These are phyloP conservation scores for Caiman crocodilus DNA, from an alignment of 2,797 vertebrate species.

Conservation along the genomic window DNA sequence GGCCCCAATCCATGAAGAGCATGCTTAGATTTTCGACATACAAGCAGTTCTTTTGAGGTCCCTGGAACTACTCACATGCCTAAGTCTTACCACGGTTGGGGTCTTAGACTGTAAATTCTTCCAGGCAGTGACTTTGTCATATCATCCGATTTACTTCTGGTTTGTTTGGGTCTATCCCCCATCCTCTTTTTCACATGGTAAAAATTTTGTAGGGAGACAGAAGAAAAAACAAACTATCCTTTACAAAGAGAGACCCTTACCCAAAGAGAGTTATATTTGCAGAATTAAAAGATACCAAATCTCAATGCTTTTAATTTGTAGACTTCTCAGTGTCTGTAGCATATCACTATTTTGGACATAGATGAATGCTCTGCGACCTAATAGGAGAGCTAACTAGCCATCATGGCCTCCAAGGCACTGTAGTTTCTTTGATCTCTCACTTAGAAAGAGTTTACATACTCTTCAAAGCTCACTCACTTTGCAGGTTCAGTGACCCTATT, in stretches of 20 bases:
- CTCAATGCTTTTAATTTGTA: background rate
- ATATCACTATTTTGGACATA: background rate
- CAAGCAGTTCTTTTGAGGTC: background rate
- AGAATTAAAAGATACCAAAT: background rate
- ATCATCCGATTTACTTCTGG: background rate
- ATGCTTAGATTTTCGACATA: background rate
- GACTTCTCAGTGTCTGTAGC: background rate
- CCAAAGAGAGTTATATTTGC: background rate
- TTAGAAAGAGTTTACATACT: background rate
- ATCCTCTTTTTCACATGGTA: background rate
- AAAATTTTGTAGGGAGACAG: background rate
- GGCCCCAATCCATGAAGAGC: background rate
- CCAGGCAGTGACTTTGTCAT: accelerated
- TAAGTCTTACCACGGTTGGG: background rate
- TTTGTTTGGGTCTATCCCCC: background rate
- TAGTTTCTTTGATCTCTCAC: background rate
- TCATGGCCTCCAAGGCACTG: background rate
- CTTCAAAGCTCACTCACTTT: background rate
- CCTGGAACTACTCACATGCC: background rate
- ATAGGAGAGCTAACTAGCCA: background rate
- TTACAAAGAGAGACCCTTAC: background rate
- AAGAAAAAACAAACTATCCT: no score
- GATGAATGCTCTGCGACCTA: background rate
- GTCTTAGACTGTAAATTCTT: background rate
- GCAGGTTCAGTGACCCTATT: background rate